Conservation (phyloP, 2,888 invertebrate species). For the Priocnemis perturbator region DNA sequence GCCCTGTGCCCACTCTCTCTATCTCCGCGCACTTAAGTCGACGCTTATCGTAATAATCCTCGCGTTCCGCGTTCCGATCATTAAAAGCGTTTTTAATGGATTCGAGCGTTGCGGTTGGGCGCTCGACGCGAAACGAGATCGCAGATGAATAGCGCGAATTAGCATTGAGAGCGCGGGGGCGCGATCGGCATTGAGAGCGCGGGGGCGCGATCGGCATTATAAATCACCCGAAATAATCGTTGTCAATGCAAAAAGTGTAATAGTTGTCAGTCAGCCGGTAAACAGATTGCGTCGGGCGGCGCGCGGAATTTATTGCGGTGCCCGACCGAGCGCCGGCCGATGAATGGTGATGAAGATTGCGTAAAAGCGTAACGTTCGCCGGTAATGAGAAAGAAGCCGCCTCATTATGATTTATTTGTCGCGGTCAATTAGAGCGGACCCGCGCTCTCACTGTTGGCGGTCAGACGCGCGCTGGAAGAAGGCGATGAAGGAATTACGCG, state of each 20-base stretch:
- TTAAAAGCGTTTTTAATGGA: no score
- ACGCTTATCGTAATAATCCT: no score
- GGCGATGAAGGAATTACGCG: conserved; percentile 58
- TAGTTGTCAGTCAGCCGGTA: conserved; percentile 41
- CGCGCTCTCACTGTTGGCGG: conserved; percentile 11
- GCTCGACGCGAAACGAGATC: no score
- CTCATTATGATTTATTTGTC: conserved; percentile 62
- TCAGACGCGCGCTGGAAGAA: conserved; percentile 24
- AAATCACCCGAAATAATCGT: conserved; percentile 42
- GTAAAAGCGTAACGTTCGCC: conserved; percentile 55
- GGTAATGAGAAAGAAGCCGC: conserved; percentile 57
- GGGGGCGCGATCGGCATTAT: conserved; percentile 27
- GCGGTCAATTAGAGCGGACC: conserved; percentile 56
- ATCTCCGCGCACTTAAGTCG: no score
- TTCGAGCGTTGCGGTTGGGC: no score
- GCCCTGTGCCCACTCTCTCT: no score
- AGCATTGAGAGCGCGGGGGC: no score
- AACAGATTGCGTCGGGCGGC: conserved; percentile 43
- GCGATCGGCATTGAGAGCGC: no score
- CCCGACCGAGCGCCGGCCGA: conserved; percentile 19
- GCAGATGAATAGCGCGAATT: no score
- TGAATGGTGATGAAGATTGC: conserved; percentile 57
- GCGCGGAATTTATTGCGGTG: conserved; percentile 43
- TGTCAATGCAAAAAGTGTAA: conserved; percentile 26
- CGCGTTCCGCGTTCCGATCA: no score